Percentiles rank a stretch among this genome's conserved stretches.
These are phyloP conservation scores for Torymus texanus DNA, from an alignment of 2,888 invertebrate genomes.

Conservation along the genomic window DNA sequence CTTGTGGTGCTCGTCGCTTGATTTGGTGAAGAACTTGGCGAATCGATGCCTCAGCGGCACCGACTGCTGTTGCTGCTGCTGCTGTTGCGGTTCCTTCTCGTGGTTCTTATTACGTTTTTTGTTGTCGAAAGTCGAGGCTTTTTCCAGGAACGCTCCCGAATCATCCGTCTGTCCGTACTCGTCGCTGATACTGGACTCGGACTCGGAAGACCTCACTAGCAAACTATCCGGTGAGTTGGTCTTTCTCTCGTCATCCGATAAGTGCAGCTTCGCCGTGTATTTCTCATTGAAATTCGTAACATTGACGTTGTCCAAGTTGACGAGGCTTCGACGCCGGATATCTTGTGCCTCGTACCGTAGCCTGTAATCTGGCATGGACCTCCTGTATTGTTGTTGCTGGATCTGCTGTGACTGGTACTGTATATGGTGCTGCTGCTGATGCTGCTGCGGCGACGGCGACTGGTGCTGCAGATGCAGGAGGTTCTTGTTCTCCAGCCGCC, in stretches of 20 bases:
- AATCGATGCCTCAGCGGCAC: slow-evolving; percentile 65
- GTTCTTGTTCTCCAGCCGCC: slow-evolving; percentile 65
- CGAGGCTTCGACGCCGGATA: slow-evolving; percentile 57
- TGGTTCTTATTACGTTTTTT: slow-evolving; percentile 65
- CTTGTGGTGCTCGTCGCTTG: slow-evolving; percentile 28
- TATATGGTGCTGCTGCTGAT: slow-evolving; percentile 38
- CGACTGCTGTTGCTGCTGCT: slow-evolving; percentile 68
- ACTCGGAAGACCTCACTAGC: slow-evolving; percentile 73
- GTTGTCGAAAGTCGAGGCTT: slow-evolving; percentile 73
- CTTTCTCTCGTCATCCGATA: slow-evolving; percentile 72
- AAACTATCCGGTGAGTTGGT: slow-evolving; percentile 74
- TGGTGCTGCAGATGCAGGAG: slow-evolving; percentile 58
- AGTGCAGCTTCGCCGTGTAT: slow-evolving; percentile 42
- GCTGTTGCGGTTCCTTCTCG: slow-evolving; percentile 68
- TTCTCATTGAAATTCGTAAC: slow-evolving; percentile 40
- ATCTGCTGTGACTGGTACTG: slow-evolving; percentile 48
- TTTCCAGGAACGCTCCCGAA: slow-evolving; percentile 75
- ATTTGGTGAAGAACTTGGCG: slow-evolving; percentile 69
- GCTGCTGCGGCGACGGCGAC: slow-evolving; percentile 42
- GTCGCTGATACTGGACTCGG: slow-evolving; percentile 67
- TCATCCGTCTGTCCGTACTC: slow-evolving; percentile 77
- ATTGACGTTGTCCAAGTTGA: slow-evolving; percentile 56
- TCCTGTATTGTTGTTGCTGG: slow-evolving; percentile 49
- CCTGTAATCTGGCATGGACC: slow-evolving; percentile 62
- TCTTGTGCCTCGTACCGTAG: slow-evolving; percentile 67